These are phyloP conservation scores for Chirona hameri DNA, from an alignment of 2,888 invertebrate species.

Conservation along the genomic window DNA sequence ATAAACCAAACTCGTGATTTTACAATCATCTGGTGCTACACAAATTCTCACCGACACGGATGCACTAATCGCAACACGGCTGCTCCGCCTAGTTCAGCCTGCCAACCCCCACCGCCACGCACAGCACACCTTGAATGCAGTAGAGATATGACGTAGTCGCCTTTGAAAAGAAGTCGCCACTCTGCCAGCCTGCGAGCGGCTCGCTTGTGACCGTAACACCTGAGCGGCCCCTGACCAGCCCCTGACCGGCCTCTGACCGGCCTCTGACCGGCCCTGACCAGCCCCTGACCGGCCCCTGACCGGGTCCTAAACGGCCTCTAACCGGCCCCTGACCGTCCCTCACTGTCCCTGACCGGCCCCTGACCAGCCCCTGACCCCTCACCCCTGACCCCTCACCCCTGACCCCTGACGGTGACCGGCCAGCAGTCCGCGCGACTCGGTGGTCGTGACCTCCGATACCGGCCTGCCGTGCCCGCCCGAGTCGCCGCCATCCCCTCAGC, in stretches of 20 bases:
- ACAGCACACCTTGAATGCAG: no score
- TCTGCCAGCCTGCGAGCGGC: no score
- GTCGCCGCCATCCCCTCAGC: conserved; percentile 35
- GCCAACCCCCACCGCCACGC: no score
- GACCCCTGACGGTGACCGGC: background rate
- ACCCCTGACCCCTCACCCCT: background rate
- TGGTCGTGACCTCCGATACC: background rate
- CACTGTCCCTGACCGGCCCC: background rate
- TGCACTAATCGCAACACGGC: no score
- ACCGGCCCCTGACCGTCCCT: background rate
- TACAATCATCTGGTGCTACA: no score
- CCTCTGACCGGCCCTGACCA: background rate
- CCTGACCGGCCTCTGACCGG: background rate
- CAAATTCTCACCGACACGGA: no score
- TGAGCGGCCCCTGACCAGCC: background rate
- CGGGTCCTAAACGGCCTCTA: background rate
- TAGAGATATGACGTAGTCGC: no score
- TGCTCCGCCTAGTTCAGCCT: no score
- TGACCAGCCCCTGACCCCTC: background rate
- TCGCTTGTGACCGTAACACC: no score
- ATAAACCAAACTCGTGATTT: no score
- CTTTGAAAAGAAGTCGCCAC: no score
- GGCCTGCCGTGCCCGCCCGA: conserved; percentile 14
- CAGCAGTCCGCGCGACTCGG: background rate
- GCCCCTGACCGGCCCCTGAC: background rate